These are phyloP conservation scores for Xenops minutus DNA, from an alignment of 2,797 vertebrate species.

Conservation along the genomic window DNA sequence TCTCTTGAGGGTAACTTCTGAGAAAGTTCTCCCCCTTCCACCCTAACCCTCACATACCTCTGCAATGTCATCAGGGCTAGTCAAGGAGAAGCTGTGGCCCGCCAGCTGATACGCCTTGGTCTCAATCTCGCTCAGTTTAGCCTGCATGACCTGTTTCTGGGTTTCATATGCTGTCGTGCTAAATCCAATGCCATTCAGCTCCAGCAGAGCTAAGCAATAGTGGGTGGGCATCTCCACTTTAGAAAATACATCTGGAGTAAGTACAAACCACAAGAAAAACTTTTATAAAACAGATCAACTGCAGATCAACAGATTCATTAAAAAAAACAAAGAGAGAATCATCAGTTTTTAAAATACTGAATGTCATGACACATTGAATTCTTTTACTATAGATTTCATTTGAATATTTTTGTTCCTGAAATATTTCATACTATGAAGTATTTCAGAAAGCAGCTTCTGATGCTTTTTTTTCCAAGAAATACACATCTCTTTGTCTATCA, in stretches of 20 bases:
- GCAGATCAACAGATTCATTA: neutral
- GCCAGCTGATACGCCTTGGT: constrained; percentile 86
- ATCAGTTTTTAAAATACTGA: neutral
- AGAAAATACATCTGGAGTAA: constrained; percentile 83
- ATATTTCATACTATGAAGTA: neutral
- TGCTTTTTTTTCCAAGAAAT: neutral
- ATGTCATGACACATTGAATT: neutral
- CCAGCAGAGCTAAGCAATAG: constrained; percentile 90
- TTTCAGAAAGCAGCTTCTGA: neutral
- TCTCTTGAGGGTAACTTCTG: neutral
- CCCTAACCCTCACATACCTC: constrained; percentile 76
- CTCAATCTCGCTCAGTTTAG: constrained; percentile 88
- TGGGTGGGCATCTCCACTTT: constrained; percentile 93
- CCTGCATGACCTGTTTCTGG: constrained; percentile 94
- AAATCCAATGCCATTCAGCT: constrained; percentile 95
- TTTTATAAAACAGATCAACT: neutral
- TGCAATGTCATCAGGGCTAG: constrained; percentile 90
- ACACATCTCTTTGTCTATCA: neutral
- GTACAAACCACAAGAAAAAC: neutral
- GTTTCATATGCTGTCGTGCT: constrained; percentile 87
- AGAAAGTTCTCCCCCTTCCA: neutral
- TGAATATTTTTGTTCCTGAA: neutral
- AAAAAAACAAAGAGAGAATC: neutral
- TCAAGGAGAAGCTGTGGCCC: constrained; percentile 93
- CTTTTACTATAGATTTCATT: neutral